A percentile compares a stretch with the other conserved stretches of the same genome.
Conservation (phyloP, 2,888 invertebrate genomes). For the Trichopoda pennipes region DNA sequence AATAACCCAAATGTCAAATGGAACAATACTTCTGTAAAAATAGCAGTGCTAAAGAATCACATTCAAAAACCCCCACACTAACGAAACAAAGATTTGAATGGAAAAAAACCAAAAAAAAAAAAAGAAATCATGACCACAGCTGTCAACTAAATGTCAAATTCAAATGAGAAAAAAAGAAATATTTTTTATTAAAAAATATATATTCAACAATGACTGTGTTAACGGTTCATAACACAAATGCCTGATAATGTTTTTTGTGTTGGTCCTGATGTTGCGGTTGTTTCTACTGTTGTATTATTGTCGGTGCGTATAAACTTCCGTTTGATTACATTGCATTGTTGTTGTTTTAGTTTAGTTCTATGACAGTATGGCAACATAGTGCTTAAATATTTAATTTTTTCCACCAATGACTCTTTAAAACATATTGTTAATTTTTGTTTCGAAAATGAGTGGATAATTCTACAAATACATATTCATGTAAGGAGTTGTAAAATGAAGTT, state of each 20-base stretch:
- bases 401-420: neutral
- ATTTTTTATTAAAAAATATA: constrained; percentile 26
- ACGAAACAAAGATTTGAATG: constrained; percentile 45
- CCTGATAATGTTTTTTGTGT: constrained; percentile 47
- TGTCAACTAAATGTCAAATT: constrained; percentile 79
- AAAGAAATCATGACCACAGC: constrained; percentile 74
- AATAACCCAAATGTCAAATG: constrained; percentile 80
- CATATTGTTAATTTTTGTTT: neutral
- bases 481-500: neutral
- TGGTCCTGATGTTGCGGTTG: constrained; percentile 22
- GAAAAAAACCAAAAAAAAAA: constrained; percentile 62
- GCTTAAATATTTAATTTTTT: constrained; percentile 20
- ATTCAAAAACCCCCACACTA: constrained; percentile 51
- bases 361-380: constrained; percentile 63
- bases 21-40: constrained; percentile 73
- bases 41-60: constrained; percentile 51
- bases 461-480: neutral
- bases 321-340: constrained; percentile 71
- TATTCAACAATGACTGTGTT: constrained; percentile 65
- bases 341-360: constrained; percentile 37
- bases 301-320: constrained; percentile 72
- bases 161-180: constrained; percentile 71
- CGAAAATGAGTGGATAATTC: neutral
- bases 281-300: constrained; percentile 46
- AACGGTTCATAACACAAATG: constrained; percentile 70